Evolutionary conservation across 2,113 vertebrate genomes (phyloP).

Genomic region (Serilophus lunatus): DNA sequence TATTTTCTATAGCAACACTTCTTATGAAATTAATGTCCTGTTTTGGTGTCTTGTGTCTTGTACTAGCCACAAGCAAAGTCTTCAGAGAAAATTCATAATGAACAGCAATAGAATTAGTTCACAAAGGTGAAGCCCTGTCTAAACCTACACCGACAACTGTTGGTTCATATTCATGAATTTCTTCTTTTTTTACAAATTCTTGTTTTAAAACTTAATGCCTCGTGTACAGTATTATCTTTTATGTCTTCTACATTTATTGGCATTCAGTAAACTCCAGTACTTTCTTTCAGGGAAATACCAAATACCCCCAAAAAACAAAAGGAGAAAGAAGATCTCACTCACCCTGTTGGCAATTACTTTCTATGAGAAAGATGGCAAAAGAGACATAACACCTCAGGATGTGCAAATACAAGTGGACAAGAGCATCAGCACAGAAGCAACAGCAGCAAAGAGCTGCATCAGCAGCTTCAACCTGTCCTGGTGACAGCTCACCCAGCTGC

Average conservation of each 20-base stretch:
- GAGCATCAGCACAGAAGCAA: not conserved
- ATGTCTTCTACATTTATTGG: not conserved
- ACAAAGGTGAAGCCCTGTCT: not conserved
- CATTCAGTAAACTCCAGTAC: not conserved
- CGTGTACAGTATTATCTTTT: not conserved
- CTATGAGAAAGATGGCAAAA: not conserved
- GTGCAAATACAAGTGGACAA: not conserved
- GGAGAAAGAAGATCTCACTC: not conserved
- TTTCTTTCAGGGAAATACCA: not conserved
- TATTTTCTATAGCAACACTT: not conserved
- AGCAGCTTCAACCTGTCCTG: rapidly evolving
- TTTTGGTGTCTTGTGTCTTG: not conserved
- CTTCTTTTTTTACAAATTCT: not conserved
- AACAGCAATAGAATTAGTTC: not conserved
- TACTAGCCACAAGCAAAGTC: not conserved
- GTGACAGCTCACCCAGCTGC: not conserved
- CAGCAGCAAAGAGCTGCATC: rapidly evolving
- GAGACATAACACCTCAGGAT: not conserved
- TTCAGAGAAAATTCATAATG: not conserved
- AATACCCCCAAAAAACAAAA: not conserved
- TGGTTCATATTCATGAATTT: not conserved
- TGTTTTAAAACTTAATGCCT: not conserved
- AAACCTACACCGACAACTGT: not conserved
- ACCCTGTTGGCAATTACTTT: not conserved
- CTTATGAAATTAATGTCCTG: not conserved